These are phyloP conservation scores for Pseudachorutes palmiensis DNA, from an alignment of 1,140 invertebrate species.

Conservation along the genomic window DNA sequence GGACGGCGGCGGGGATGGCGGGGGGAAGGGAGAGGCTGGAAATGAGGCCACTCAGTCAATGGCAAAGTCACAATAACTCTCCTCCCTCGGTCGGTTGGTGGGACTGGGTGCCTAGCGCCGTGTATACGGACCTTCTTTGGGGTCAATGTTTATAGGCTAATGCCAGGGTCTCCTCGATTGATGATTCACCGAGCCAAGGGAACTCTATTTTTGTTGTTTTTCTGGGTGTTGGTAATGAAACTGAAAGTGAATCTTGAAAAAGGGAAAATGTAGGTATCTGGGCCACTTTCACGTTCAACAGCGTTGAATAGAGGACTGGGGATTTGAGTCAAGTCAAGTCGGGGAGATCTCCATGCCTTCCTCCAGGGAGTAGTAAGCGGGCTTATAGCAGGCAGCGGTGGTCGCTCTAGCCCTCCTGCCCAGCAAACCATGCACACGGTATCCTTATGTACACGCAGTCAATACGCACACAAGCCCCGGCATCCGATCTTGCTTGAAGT, in stretches of 20 bases:
- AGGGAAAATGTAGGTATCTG: conserved; percentile 13
- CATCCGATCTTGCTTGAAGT: neutral
- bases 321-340: neutral
- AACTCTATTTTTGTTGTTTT: neutral
- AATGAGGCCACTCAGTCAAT: conserved; percentile 12
- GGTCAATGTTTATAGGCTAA: conserved; percentile 5
- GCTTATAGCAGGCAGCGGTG: neutral
- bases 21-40: neutral
- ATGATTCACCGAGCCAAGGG: neutral
- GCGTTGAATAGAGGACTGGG: neutral
- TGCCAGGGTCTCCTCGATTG: neutral
- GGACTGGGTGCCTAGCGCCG: neutral
- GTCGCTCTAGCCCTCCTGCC: neutral
- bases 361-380: neutral
- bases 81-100: neutral
- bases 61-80: neutral
- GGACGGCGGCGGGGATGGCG: neutral
- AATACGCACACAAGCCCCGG: neutral
- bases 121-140: too few species aligned
- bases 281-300: conserved; percentile 9
- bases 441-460: neutral
- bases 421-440: too few species aligned
- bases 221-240: neutral
- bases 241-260: neutral
- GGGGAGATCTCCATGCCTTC: neutral